phyloP scores from a whole-genome alignment of 2,113 vertebrate genomes.

The Leuciscus idus region DNA sequence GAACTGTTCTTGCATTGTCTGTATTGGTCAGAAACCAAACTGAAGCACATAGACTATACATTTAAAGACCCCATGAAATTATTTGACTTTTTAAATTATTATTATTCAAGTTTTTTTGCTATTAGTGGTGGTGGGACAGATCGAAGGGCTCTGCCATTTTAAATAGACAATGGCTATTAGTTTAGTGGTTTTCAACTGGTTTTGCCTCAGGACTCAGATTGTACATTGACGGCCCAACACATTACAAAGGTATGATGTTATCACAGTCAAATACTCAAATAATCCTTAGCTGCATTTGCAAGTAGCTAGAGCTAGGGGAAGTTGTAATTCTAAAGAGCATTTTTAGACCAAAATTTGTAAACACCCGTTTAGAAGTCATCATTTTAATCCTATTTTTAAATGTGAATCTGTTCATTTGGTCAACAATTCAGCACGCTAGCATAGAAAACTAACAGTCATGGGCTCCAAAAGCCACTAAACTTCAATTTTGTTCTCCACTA shows the following conservation, averaged over 20 bases:
- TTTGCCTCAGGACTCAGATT: too few species aligned
- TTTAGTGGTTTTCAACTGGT: neutral
- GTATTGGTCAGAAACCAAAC: constrained; percentile 7
- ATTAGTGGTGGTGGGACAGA: neutral
- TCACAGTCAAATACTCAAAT: neutral
- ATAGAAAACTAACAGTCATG: neutral
- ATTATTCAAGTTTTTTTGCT: neutral
- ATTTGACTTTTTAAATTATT: too few species aligned
- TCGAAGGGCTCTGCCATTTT: neutral
- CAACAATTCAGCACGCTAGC: neutral
- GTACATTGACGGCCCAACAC: too few species aligned
- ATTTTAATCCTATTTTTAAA: neutral
- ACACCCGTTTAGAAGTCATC: too few species aligned
- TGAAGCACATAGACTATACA: constrained; percentile 2
- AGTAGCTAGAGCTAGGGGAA: neutral
- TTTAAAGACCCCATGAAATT: neutral
- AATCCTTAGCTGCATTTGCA: neutral
- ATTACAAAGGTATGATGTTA: neutral
- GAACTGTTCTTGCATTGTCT: neutral
- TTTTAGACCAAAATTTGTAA: too few species aligned
- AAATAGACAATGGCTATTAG: neutral
- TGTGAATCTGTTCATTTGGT: neutral
- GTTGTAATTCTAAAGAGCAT: neutral
- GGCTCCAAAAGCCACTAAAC: neutral
- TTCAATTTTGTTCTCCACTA: neutral